Percentiles rank a stretch among this genome's conserved stretches.
Evolutionary conservation across 2,797 vertebrate genomes (phyloP).

Genomic region (Acomys russatus): DNA sequence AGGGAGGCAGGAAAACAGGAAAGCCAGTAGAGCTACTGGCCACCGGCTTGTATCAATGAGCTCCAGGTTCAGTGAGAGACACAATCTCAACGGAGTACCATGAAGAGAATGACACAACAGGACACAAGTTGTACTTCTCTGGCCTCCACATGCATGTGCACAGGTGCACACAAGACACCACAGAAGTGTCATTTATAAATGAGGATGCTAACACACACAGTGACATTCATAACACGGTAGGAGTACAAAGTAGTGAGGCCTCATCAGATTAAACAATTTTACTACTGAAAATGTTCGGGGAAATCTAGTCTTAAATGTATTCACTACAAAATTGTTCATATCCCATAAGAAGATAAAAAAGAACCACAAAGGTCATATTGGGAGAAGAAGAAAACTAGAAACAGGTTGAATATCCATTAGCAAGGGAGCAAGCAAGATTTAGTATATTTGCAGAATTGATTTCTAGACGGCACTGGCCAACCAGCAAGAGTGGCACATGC

Average conservation of each 20-base stretch:
- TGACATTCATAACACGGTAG: not conserved
- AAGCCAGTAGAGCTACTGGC: not conserved
- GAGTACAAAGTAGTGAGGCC: not conserved
- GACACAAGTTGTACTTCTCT: not conserved
- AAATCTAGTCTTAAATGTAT: not conserved
- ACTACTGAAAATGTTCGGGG: not conserved
- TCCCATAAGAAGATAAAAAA: slow-evolving; percentile 12
- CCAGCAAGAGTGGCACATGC: not conserved
- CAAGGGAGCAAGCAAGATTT: not conserved
- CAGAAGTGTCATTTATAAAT: not conserved
- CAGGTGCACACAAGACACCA: not conserved
- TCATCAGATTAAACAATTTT: not conserved
- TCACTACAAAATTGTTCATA: not conserved
- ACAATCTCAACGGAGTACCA: too few relatives aligned
- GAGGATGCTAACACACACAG: not conserved
- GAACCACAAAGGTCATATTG: not conserved
- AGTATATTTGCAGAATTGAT: not conserved
- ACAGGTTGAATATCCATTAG: not conserved
- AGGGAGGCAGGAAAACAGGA: not conserved
- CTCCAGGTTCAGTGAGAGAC: not conserved
- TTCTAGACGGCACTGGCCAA: not conserved
- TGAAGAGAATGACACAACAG: not conserved
- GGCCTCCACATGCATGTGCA: not conserved
- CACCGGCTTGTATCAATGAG: not conserved
- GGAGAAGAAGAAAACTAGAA: slow-evolving; percentile 36